These are phyloP conservation scores for Apodemus speciosus DNA, from an alignment of 2,113 vertebrate species.

Conservation along the genomic window DNA sequence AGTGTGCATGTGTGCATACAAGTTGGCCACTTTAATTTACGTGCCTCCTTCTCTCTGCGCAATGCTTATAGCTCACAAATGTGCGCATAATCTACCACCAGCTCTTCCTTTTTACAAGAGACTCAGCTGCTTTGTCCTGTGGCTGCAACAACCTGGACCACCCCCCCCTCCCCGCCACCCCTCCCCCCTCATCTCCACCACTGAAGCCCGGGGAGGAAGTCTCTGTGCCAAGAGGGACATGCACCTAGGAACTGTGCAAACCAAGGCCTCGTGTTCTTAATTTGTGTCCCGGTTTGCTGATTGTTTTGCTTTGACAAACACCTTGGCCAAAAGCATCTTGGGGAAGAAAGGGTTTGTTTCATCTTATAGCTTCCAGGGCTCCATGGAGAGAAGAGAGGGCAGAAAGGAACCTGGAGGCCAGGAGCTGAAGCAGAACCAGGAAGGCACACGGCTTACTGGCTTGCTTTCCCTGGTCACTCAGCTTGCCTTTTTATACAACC, in stretches of 20 bases:
- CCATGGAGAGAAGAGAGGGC: background rate
- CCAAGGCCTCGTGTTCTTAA: background rate
- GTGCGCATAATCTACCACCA: slow-evolving; percentile 44
- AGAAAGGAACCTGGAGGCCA: background rate
- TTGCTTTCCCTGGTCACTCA: no score
- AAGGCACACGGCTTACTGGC: background rate
- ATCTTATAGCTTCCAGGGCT: background rate
- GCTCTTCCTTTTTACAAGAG: slow-evolving; percentile 45
- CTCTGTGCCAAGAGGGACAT: background rate
- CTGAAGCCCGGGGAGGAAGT: background rate
- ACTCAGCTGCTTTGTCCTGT: slow-evolving; percentile 45
- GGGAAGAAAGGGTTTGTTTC: background rate
- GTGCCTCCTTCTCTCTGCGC: slow-evolving; percentile 59
- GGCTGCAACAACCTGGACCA: background rate
- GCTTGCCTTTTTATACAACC: background rate
- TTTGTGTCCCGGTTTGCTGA: background rate
- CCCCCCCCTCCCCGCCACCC: background rate
- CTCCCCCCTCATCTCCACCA: background rate
- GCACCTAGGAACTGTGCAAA: background rate
- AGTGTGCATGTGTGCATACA: slow-evolving; percentile 68
- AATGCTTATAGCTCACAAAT: slow-evolving; percentile 68
- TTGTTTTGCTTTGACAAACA: background rate
- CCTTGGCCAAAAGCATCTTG: background rate
- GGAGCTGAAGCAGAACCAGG: background rate
- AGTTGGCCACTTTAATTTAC: slow-evolving; percentile 79